Conservation (phyloP, 2,113 vertebrate species). For the Indri indri region DNA sequence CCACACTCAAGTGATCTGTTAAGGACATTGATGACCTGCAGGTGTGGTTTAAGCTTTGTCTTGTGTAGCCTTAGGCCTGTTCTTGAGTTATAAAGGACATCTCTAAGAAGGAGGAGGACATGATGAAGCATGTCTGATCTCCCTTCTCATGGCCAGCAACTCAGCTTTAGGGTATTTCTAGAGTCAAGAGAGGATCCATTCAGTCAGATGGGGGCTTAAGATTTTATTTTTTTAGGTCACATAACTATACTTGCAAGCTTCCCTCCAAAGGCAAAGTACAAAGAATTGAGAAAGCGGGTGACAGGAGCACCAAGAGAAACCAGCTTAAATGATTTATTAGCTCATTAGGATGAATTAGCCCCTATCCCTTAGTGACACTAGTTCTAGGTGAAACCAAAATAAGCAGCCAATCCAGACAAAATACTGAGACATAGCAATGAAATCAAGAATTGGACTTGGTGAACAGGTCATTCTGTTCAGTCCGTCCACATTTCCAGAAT, state of each 20-base stretch:
- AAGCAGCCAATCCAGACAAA: not conserved
- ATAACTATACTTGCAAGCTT: not conserved
- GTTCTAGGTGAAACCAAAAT: not conserved
- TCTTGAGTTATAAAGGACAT: too few relatives aligned
- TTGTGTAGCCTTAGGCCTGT: too few relatives aligned
- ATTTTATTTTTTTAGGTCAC: too few relatives aligned
- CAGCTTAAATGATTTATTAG: not conserved
- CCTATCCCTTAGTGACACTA: not conserved
- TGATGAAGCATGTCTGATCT: too few relatives aligned
- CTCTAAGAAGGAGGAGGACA: too few relatives aligned
- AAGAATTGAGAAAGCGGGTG: not conserved
- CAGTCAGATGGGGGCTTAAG: too few relatives aligned
- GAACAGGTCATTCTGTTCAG: not conserved
- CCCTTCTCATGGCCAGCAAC: too few relatives aligned
- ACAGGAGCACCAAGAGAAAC: not conserved
- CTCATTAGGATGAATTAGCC: not conserved
- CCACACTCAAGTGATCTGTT: too few relatives aligned
- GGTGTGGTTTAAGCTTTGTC: too few relatives aligned
- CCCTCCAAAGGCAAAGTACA: conserved; percentile 6
- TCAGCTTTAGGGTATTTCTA: too few relatives aligned
- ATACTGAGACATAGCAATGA: not conserved
- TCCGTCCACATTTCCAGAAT: not conserved
- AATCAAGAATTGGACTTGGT: not conserved
- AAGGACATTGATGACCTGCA: too few relatives aligned
- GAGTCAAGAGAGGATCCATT: too few relatives aligned